Evolutionary conservation across 2,888 invertebrate species (phyloP), one percentile per base, ranked within the genome.

Genomic region (Lutraria lutraria): DNA sequence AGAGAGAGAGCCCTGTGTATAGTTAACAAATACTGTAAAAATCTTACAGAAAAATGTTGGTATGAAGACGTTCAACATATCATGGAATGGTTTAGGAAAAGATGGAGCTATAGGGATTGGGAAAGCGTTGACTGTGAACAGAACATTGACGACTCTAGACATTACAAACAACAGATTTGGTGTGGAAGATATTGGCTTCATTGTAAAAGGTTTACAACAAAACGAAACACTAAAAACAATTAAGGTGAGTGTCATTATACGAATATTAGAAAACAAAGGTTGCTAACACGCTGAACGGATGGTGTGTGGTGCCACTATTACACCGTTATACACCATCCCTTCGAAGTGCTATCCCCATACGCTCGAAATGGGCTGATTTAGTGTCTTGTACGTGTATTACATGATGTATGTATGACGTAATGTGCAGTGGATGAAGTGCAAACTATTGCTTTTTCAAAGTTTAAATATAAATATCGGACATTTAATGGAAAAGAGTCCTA

Each of bases 61-160:
- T 12, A 88, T 95, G 54, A 91, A 92, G 81, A 92, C 90, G 21
- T 52, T 95, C 13, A 93, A 95, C 81, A 29, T 95, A 21, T 93
- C 94, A 0, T 95, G 94, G 94, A 95, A 95, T 88, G 95, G 95
- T 10, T 94, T 95, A 76, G 93, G 93, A 0, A 90, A 87, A 54
- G 91, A 92, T 12, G 95, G 95, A 21, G 93, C 95, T 76, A 90
- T 89, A 21, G 91, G 94, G 12, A 85, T 95, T 0, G 92, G 94
- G 0, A 82, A 89, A 63, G 92, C 95, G 0, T 85, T 95, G 25
- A 89, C 86, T 21, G 93, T 93, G 79, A 95, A 95, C 88, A 89
- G 91, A 68, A 94, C 93, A 0, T 86, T 95, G 31, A 85, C 85
- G 25, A 94, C 94, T 87, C 92, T 95, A 60, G 94, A 95, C 86